Base-by-base conservation (phyloP, 2,888 invertebrate genomes). In the Pardosa pseudoannulata region DNA sequence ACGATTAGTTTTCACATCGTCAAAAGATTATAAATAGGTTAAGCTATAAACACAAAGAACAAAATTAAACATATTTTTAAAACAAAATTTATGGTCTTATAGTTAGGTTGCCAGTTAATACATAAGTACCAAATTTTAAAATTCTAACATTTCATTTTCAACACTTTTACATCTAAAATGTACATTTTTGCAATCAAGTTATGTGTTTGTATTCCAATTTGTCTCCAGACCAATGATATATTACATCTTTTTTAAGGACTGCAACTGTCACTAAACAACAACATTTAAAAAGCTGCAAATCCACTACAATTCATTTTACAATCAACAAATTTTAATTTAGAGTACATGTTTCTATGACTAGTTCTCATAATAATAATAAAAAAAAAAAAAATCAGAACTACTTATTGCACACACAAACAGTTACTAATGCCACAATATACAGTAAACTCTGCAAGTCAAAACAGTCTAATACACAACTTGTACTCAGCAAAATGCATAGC, bases 341-440 rank as follows among this genome's bases (percentile, higher is more conserved):
- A 70, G 13, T 6, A 70, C 41, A 70, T 41, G 13, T 28, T 27
- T 23, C 28, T 70, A 70, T 70, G 70, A 70, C 70, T 70, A 70
- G 70, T 16, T 27, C 7, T 27, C 13, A 27, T 41, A 23, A 41
- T 0, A n/a, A n/a, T n/a, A n/a, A n/a, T n/a, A n/a, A n/a, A 36
- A 36, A n/a, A 23, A n/a, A 70, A 70, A 23, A 13, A 70, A 41
- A 28, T 41, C 27, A 41, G 70, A 70, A 16, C 27, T 70, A 70
- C 39, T 70, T 41, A 70, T 70, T 70, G 70, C 70, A 70, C 68
- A 68, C 41, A 70, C n/a, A 46, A 46, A 9, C 56, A 32, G 67
- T 32, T 67, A 67, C 36, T 67, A 67, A 67, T 67, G 67, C 67
- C 31, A 67, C 32, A 19, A 67, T 32, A n/a, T 67, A 67, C 32